Base-by-base conservation (phyloP, 2,888 invertebrate genomes). In the Oeneis ivallda region DNA sequence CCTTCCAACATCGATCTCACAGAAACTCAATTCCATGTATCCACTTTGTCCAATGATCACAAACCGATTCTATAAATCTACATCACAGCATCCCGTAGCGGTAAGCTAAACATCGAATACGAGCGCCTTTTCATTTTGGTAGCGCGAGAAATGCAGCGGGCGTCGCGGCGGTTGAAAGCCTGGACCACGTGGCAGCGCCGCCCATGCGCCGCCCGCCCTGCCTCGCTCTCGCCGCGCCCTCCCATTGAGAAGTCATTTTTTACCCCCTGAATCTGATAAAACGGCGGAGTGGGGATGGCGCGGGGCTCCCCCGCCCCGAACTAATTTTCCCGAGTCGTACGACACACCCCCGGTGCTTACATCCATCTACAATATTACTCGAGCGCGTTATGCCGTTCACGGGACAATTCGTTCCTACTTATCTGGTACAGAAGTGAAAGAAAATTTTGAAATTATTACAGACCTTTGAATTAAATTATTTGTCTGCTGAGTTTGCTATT, bases 321-420 rank as follows among this genome's bases (percentile, higher is more conserved):
- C 91, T 92, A 92, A 92, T 92, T 92, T 92, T 80, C 85, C 84
- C 78, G 85, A 92, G 90, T 90, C 89, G 87, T 83, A 87, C 88
- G 91, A 91, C 91, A 91, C 92, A 89, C 92, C 91, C 91, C 89
- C 84, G 84, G 84, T 89, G 86, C 88, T 90, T 92, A 91, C 88
- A 92, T 90, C 90, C 90, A 91, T 91, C 92, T 90, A 89, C 89
- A 86, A 91, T 91, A 91, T 91, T 91, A 91, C 89, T 86, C 84
- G 81, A 85, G 85, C 91, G 85, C 89, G 90, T 90, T 89, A 91
- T 91, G 88, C 87, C 88, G 87, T 86, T 88, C 84, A 85, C 84
- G 80, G 87, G 86, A 87, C 84, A 85, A 84, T 87, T 87, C 85
- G 85, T 84, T 87, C 83, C 85, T 84, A 87, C 84, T 84, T 86